Evolutionary conservation across 2,888 invertebrate genomes (phyloP), one percentile per base, ranked within the genome.

Genomic region (Notodonta ziczac): DNA sequence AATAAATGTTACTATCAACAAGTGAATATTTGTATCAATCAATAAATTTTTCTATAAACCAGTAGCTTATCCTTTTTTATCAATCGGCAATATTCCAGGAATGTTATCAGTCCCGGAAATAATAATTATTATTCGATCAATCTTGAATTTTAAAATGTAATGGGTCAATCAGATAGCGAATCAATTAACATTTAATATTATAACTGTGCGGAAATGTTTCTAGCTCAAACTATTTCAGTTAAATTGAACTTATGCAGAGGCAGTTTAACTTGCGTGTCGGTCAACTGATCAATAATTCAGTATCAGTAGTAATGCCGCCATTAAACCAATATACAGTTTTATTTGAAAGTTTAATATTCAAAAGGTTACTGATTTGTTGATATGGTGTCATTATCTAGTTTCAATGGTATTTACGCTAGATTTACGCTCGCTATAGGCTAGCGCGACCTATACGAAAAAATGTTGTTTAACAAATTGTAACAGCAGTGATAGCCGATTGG

Each of bases 221-320:
- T 69, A 65, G 70, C 67, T 65, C 63, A 63, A 63, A 75, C 63
- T 55, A 66, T 73, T 69, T 59, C 57, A 63, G 59, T 73, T 62
- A 61, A 67, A 73, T 67, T 63, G 63, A 65, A 66, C 56, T 50
- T 57, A 59, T 39, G 58, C 35, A 57, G 50, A 54, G 67, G 62
- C 42, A 58, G 69, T 60, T 59, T 55, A 61, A 64, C 50, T 74
- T 35, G 76, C 75, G 76, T 75, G 75, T 61, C 65, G 61, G 62
- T 66, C 60, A 63, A 62, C 72, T 61, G 56, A 76, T 75, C 62
- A 70, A 76, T 74, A 64, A 76, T 75, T 73, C 70, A 70, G 61
- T 46, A 57, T 58, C 62, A 58, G 56, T 61, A 60, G 50, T 8
- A 50, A 50, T 16, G 16, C 46, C 16, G 50, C 50, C 8, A 14